Evolutionary conservation across 2,113 vertebrate genomes (phyloP), one percentile per base, ranked within the genome.

Genomic region (Dendrocopos noguchii): DNA sequence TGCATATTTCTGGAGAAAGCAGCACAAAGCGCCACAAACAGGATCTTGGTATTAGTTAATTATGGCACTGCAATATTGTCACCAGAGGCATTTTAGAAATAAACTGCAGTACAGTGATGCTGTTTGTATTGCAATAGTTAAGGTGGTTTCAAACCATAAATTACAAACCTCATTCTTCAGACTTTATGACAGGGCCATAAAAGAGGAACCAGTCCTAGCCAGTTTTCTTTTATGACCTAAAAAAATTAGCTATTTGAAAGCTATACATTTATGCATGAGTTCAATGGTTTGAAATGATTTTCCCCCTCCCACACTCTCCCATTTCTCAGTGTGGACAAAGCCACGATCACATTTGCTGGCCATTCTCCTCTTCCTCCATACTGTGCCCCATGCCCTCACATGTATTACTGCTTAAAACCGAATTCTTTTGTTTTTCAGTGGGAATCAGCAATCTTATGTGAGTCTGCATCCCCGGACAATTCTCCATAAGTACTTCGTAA

Each of bases 11-110:
- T 81, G n/a, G 22, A 68, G 67, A 95, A 96, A 89, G 84, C 72
- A 82, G 84, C 57, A 93, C 81, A 92, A 67, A 95, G 87, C 36
- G 6, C 91, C 93, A 94, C 94, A 88, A 95, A 90, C 94, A 96
- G 80, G 91, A 97, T 95, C 94, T 68, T 65, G 73, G 93, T 95
- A 96, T 96, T 97, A 97, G 97, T 97, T 97, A 98, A 97, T 98
- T 97, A 95, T 50, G 83, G 87, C 95, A 92, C 87, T 90, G 95
- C 95, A 96, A 95, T 96, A 96, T 93, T 95, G 97, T 95, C 67
- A 95, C 97, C 29, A 0, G 22, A 93, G 97, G 97, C 95, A 94
- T 87, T 94, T 95, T 61, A 93, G 95, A 94, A 80, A 96, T 90
- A 95, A 93, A 97, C 90, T 88, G 95, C 95, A 96, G 93, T 93